Evolutionary conservation across 2,797 vertebrate species (phyloP), one percentile per base, ranked within the genome.

Genomic region (Trematomus bernacchii): DNA sequence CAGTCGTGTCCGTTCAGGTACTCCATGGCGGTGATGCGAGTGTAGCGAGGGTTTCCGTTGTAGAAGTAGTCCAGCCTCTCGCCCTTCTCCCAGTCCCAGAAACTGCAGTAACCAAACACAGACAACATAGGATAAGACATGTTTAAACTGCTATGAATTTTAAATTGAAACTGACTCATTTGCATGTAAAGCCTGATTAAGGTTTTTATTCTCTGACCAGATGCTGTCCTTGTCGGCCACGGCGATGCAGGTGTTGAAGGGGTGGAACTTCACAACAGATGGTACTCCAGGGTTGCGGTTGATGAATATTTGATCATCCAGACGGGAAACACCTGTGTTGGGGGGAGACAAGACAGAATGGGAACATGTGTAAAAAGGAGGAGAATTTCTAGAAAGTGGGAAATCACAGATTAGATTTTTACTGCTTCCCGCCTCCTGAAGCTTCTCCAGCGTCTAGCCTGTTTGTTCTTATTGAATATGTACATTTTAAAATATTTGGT

Each of bases 271-370:
- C 72, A 99, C 97, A 71, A 99, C 98, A 0, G 98, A 98, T 21
- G 98, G 98, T 2, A 99, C 97, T 0, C 98, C 98, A 0, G 98
- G 98, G 91, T 99, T 99, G 72, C 97, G 94, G 94, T 99, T 99
- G 89, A 99, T 97, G 93, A 99, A 99, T 89, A 99, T 99, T 95
- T 99, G 98, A 93, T 99, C 98, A 1, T 99, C 98, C 84, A 99
- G 92, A 33, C 96, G 93, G 47, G 97, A 95, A 52, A 99, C 95
- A 44, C 98, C 98, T 99, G 91, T 11, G 65, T 80, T 3, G 3
- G 27, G 16, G 13, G 16, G 30, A 10, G 33, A 37, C 9, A 33
- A 52, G 42, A 14, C 47, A 60, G 67, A 47, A 72, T 23, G 42
- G 18, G 71, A 50, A 53, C 43, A 18, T 6, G 48, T 21, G 61